phyloP scores from a whole-genome alignment of 2,888 invertebrate genomes.

The Athripsodes cinereus region DNA sequence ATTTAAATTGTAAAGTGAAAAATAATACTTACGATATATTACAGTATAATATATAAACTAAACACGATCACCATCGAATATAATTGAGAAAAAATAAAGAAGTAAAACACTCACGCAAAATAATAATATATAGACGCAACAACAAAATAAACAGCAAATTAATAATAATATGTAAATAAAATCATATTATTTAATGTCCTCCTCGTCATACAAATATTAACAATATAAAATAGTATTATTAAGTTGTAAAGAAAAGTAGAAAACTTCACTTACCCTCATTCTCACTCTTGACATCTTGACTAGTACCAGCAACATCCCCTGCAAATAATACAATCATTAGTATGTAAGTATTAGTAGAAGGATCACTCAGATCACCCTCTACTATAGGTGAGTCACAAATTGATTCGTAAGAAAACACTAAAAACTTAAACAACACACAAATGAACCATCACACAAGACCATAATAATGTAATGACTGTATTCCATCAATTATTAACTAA shows the following conservation, averaged over 20 bases:
- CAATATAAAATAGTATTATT: background rate
- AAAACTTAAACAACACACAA: too few species aligned
- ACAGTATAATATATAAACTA: background rate
- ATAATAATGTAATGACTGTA: too few species aligned
- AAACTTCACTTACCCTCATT: slow-evolving; percentile 24
- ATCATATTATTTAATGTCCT: background rate
- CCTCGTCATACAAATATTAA: too few species aligned
- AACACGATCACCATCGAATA: background rate
- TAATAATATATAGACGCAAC: slow-evolving; percentile 3
- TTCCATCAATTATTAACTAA: too few species aligned
- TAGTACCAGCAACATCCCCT: slow-evolving; percentile 25
- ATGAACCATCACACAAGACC: too few species aligned
- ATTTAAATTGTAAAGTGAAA: background rate
- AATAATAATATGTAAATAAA: background rate
- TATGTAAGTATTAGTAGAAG: too few species aligned
- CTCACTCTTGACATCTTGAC: slow-evolving; percentile 25
- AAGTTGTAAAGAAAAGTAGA: background rate
- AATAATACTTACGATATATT: too few species aligned
- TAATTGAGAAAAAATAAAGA: background rate
- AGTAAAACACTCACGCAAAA: background rate
- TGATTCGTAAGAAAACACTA: too few species aligned
- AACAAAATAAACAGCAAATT: slow-evolving; percentile 2
- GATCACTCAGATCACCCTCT: too few species aligned
- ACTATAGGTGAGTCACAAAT: too few species aligned
- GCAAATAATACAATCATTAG: slow-evolving; percentile 3